phyloP scores from a whole-genome alignment of 2,888 invertebrate genomes.

The Synergus umbraculus region DNA sequence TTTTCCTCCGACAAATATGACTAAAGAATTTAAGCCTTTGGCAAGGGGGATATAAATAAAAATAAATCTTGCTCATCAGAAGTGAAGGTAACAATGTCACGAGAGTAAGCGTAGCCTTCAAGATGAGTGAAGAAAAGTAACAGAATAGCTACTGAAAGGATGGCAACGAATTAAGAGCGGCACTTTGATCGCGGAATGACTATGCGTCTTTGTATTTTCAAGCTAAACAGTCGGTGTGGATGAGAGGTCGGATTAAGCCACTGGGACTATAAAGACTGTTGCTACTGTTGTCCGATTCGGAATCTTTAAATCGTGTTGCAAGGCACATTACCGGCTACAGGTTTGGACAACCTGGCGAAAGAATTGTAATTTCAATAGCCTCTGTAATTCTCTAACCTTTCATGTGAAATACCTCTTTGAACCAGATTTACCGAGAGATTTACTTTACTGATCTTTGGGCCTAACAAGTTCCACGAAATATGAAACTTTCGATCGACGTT shows the following conservation, averaged over 20 bases:
- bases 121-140: conserved; percentile 44
- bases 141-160: conserved; percentile 50
- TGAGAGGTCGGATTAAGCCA: conserved; percentile 67
- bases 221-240: conserved; percentile 68
- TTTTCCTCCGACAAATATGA: conserved; percentile 9
- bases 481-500: not conserved
- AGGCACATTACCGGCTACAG: conserved; percentile 66
- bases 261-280: conserved; percentile 44
- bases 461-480: not conserved
- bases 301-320: conserved; percentile 70
- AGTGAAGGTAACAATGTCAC: conserved; percentile 24
- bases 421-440: not conserved
- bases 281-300: conserved; percentile 60
- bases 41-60: not conserved
- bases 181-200: conserved; percentile 73
- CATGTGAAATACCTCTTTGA: not conserved
- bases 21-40: not conserved
- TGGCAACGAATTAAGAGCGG: conserved; percentile 51
- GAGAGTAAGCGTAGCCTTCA: conserved; percentile 24
- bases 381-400: not conserved
- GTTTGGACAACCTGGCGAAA: conserved; percentile 45
- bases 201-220: conserved; percentile 67
- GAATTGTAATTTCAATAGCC: conserved; percentile 19
- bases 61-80: conserved; percentile 32
- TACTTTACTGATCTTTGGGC: not conserved